Evolutionary conservation across 2,888 invertebrate species (phyloP), one percentile per base, ranked within the genome.

Genomic region (Calliscelio sp.): DNA sequence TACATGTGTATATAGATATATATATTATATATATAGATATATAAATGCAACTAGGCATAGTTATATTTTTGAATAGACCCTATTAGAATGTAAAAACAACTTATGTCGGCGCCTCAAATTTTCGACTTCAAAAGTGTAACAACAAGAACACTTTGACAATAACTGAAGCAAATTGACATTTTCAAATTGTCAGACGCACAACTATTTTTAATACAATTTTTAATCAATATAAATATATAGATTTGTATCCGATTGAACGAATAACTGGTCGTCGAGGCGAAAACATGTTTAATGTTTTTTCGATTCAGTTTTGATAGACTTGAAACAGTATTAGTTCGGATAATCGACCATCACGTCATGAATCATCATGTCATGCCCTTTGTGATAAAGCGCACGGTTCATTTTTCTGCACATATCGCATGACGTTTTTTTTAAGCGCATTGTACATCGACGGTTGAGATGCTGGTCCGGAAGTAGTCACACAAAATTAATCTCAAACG

Each of bases 1-100:
- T 81, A 81, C 49, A 81, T 73, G 59, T 70, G 81, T 81, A 61
- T 65, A 81, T 81, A 81, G 35, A 77, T 44, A 49, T 70, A 75
- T 75, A 74, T 68, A 66, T 65, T 28, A 65, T 55, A 65, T 24
- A 74, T 53, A 41, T 66, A 80, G 51, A 80, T 46, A 46, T 65
- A 73, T 63, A 80, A 32, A 66, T 32, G n/a, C n/a, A n/a, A n/a
- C n/a, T 57, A 46, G 28, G 25, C 25, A 51, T 65, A 75, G 32
- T 22, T 74, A 63, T 74, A 74, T 74, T 74, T 73, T 70, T 68
- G n/a, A 51, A 81, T 73, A 57, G 51, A 61, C 28, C 57, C 41
- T 63, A 51, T n/a, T 66, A 68, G 46, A 70, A 28, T 49, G 22
- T 46, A 14, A 28, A 46, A 41, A 53, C 25, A 16, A 53, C 25